These are phyloP conservation scores for Manis javanica DNA, from an alignment of 2,797 vertebrate species.

Conservation along the genomic window DNA sequence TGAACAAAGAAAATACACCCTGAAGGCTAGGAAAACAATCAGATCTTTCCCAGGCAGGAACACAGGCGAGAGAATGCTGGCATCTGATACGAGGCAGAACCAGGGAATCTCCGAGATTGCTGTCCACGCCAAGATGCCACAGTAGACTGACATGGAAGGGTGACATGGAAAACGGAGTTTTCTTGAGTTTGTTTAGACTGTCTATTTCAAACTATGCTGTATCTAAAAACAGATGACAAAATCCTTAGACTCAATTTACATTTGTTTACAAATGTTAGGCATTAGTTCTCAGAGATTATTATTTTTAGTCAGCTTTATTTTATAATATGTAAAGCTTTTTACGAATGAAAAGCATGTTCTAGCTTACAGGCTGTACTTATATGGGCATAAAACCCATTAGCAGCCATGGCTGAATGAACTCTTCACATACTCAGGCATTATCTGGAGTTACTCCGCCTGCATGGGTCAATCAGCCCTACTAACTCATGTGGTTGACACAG, in stretches of 20 bases:
- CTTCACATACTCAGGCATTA: conserved; percentile 64
- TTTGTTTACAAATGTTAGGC: conserved; percentile 77
- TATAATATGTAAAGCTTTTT: conserved; percentile 52
- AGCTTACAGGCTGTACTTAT: conserved; percentile 70
- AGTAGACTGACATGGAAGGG: background rate
- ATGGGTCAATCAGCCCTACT: conserved; percentile 11
- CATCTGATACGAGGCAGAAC: background rate
- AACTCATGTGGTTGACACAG: background rate
- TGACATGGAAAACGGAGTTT: conserved; percentile 45
- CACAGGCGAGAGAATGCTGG: background rate
- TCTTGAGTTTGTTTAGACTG: conserved; percentile 57
- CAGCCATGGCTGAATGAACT: conserved; percentile 66
- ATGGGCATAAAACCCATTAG: conserved; percentile 61
- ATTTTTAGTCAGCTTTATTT: conserved; percentile 43
- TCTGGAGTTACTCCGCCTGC: background rate
- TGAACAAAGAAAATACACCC: background rate
- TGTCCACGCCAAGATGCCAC: background rate
- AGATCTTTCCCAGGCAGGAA: background rate
- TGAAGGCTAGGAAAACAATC: conserved; percentile 42
- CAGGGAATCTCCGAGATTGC: background rate
- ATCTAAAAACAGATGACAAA: conserved; percentile 79
- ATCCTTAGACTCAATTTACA: conserved; percentile 61
- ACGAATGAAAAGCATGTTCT: conserved; percentile 63
- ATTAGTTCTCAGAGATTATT: conserved; percentile 73
- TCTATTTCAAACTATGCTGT: conserved; percentile 72